Conservation (phyloP, 1,140 invertebrate genomes). For the Leptinotarsa undecemlineata region DNA sequence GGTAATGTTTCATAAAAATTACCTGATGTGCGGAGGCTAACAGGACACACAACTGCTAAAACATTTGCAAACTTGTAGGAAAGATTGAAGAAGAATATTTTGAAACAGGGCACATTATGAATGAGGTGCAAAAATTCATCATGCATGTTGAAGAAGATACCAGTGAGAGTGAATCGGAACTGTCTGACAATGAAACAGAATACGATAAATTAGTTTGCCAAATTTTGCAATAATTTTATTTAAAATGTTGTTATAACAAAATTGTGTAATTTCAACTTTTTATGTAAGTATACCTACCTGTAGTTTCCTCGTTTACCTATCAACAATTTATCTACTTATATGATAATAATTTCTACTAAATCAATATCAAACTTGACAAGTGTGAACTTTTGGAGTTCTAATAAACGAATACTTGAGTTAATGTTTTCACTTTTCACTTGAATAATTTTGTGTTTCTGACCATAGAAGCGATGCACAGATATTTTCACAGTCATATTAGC, state of each 20-base stretch:
- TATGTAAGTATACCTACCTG: neutral
- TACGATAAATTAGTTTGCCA: neutral
- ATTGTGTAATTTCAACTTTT: neutral
- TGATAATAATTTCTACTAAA: neutral
- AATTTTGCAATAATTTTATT: neutral
- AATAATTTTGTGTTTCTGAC: too few relatives aligned
- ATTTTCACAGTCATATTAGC: too few relatives aligned
- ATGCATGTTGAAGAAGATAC: neutral
- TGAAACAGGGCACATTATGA: neutral
- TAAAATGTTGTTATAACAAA: neutral
- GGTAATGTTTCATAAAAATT: neutral
- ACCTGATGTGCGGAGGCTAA: neutral
- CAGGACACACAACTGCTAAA: neutral
- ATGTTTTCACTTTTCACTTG: too few relatives aligned
- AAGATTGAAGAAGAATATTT: neutral
- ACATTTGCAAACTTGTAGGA: neutral
- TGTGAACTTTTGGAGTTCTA: neutral
- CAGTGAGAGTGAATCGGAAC: neutral
- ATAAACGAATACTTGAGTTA: too few relatives aligned
- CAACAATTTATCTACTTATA: neutral
- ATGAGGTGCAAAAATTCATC: neutral
- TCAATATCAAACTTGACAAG: neutral
- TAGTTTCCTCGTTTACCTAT: neutral
- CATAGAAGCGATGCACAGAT: too few relatives aligned
- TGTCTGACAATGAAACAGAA: neutral